Base-by-base conservation (phyloP, 2,888 invertebrate genomes). In the Mimachlamys varia region DNA sequence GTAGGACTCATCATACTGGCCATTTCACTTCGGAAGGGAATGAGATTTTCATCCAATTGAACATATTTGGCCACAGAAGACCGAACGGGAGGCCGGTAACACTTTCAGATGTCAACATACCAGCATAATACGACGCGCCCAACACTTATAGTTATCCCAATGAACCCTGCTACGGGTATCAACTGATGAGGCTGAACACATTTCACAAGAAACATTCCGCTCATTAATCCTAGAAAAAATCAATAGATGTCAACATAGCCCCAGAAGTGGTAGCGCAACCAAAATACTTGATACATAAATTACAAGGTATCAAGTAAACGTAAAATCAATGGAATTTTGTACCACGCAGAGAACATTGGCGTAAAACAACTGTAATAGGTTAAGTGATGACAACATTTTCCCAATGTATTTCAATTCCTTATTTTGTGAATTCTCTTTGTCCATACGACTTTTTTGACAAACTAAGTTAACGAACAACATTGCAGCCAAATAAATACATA, bases 1-100 rank as follows among this genome's bases (percentile, higher is more conserved):
- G 76, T 76, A 10, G 15, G 2, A 27, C 13, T 33, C 2, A 76
- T 13, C 10, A 33, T 33, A 10, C 76, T 33, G 2, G 76, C 27
- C 27, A 33, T 33, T 76, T 76, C 33, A 33, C 33, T 33, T 13
- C 33, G 12, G 10, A 88, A 44, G 10, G 44, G 49, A 33, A 53
- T 53, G 13, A 88, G 53, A 27, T 88, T 50, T 50, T n/a, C 27
- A 50, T 88, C 88, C 88, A 88, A 55, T n/a, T 55, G 50, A 55
- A 53, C 12, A 50, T 1, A 50, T 22, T n/a, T 50, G 88, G 55
- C 88, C 50, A 49, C n/a, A 88, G 15, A 4, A 88, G n/a, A 19
- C 88, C 33, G n/a, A 76, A 27, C 10, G 76, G 76, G 13, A 76
- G 2, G 0, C 76, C 27, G 2, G 33, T 33, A 7, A 12, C 12